Percentiles rank a stretch among this genome's conserved stretches.
Evolutionary conservation across 2,113 vertebrate genomes (phyloP).

Genomic region (Clarias magur): DNA sequence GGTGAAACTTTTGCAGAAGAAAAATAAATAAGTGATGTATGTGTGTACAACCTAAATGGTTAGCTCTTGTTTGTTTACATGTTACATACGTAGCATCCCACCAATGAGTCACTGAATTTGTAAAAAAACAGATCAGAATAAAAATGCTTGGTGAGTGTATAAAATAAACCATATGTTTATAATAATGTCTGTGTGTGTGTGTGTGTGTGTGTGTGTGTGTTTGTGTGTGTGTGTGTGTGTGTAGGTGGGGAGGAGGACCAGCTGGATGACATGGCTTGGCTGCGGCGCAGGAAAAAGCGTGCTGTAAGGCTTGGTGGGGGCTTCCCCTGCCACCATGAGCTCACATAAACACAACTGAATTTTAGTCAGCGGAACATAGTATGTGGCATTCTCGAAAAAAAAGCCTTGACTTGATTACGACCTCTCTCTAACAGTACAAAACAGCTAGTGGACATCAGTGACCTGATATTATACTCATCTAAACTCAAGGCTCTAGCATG

Average conservation of each 20-base stretch:
- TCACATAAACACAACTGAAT: background rate
- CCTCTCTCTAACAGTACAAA: no score
- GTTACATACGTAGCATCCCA: background rate
- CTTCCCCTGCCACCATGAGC: conserved; percentile 17
- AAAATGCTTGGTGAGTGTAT: background rate
- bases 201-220: background rate
- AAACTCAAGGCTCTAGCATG: background rate
- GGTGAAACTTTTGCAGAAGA: background rate
- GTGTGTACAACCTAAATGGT: background rate
- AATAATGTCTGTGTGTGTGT: conserved; percentile 1
- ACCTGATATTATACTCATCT: background rate
- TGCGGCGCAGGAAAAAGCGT: conserved; percentile 87
- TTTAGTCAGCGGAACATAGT: background rate
- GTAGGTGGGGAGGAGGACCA: conserved; percentile 73
- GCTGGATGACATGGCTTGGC: conserved; percentile 86
- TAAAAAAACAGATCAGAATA: background rate
- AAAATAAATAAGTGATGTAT: background rate
- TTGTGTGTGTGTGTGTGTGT: conserved; percentile 51
- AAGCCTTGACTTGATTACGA: background rate
- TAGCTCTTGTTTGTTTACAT: background rate
- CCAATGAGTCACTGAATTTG: background rate
- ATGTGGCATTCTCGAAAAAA: background rate
- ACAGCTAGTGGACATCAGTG: background rate
- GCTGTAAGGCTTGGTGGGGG: conserved; percentile 74
- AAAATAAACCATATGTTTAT: conserved; percentile 5